A percentile compares a stretch with the other conserved stretches of the same genome.
Conservation (phyloP, 2,113 vertebrate species). For the Colistium nudipinnis region DNA sequence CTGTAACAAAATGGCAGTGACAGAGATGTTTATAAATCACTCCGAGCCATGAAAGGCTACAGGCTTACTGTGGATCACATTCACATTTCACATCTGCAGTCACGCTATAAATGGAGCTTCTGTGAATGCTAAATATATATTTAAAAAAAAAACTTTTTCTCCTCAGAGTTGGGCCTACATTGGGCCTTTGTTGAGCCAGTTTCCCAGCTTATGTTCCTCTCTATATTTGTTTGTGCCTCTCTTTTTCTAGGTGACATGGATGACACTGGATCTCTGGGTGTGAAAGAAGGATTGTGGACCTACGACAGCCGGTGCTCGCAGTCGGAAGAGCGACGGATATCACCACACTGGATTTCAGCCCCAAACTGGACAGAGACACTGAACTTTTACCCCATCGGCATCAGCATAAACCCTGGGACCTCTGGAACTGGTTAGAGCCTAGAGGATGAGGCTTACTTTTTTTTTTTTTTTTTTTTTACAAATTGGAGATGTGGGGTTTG, state of each 20-base stretch:
- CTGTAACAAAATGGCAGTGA: constrained; percentile 36
- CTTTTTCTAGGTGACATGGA: not conserved
- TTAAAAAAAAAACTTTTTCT: constrained; percentile 25
- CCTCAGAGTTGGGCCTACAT: constrained; percentile 30
- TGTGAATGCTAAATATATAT: constrained; percentile 48
- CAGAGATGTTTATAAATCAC: constrained; percentile 54
- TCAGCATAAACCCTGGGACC: constrained; percentile 23
- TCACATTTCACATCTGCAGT: constrained; percentile 40
- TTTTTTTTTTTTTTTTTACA: not conserved
- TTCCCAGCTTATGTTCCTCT: constrained; percentile 21
- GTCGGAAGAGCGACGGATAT: constrained; percentile 34
- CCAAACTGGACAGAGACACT: constrained; percentile 43
- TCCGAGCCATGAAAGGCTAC: constrained; percentile 37
- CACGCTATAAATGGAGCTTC: constrained; percentile 59
- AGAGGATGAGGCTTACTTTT: not conserved
- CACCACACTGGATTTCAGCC: constrained; percentile 49
- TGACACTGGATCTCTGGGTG: constrained; percentile 11
- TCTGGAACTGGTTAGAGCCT: constrained; percentile 4
- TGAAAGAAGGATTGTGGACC: constrained; percentile 59
- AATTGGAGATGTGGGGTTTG: not conserved
- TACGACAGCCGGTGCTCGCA: constrained; percentile 51
- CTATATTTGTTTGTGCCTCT: constrained; percentile 8
- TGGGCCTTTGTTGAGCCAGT: constrained; percentile 23
- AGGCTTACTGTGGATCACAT: constrained; percentile 46
- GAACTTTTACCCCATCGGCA: constrained; percentile 12